phyloP scores from a whole-genome alignment of 2,888 invertebrate species.

The Rhagium mordax region DNA sequence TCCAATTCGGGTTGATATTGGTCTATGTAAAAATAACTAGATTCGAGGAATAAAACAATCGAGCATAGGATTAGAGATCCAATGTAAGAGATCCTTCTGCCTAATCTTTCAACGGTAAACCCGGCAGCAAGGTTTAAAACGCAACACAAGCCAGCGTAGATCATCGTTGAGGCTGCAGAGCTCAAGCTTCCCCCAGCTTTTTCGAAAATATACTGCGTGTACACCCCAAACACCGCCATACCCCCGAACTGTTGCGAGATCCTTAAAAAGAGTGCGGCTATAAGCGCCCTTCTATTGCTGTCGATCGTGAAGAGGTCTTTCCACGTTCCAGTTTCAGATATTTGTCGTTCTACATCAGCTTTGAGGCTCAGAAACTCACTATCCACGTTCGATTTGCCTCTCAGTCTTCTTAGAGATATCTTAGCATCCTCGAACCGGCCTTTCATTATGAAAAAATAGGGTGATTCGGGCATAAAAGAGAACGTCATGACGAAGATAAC shows the following conservation, averaged over 20 bases:
- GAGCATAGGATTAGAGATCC: constrained; percentile 38
- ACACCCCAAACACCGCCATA: constrained; percentile 46
- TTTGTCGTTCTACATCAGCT: constrained; percentile 57
- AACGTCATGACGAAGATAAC: constrained; percentile 73
- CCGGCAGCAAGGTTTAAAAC: constrained; percentile 30
- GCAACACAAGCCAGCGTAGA: constrained; percentile 36
- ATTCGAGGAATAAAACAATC: constrained; percentile 32
- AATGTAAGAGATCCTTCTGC: constrained; percentile 42
- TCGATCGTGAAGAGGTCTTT: constrained; percentile 58
- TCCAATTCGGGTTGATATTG: constrained; percentile 33
- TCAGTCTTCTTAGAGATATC: constrained; percentile 51
- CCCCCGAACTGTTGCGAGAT: constrained; percentile 60
- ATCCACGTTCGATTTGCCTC: constrained; percentile 53
- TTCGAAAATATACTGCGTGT: constrained; percentile 61
- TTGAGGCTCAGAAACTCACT: constrained; percentile 54
- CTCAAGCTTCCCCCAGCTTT: constrained; percentile 59
- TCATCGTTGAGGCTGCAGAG: constrained; percentile 35
- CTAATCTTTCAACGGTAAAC: constrained; percentile 39
- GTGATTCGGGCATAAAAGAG: constrained; percentile 75
- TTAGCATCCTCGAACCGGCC: constrained; percentile 51
- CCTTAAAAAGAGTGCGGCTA: constrained; percentile 57
- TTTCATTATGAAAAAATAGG: constrained; percentile 59
- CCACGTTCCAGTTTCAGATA: constrained; percentile 60
- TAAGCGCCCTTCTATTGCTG: constrained; percentile 58
- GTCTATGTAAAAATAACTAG: constrained; percentile 42